A percentile compares a stretch with the other conserved stretches of the same genome.
Evolutionary conservation across 2,113 vertebrate species (phyloP).

Genomic region (Globicephala melas): DNA sequence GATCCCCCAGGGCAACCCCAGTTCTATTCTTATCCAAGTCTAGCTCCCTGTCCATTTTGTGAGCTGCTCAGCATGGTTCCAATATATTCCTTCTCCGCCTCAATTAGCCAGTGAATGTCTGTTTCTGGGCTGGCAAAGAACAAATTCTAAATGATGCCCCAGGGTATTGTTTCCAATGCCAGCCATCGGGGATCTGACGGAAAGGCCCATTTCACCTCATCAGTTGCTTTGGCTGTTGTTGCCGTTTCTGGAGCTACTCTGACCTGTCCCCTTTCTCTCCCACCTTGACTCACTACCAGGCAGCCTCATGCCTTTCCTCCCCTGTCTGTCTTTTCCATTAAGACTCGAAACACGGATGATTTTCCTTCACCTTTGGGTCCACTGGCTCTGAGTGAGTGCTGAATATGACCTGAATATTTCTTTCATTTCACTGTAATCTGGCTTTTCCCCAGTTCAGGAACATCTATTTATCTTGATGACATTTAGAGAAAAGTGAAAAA

Average conservation of each 20-base stretch:
- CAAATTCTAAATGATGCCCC: not conserved
- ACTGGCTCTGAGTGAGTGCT: not conserved
- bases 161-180: not conserved
- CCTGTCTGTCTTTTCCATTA: not conserved
- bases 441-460: not conserved
- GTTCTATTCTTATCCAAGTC: not conserved
- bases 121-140: not conserved
- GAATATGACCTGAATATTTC: not conserved
- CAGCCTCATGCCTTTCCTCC: not conserved
- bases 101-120: not conserved
- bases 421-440: not conserved
- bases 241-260: not conserved
- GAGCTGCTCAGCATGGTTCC: not conserved
- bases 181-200: fast-evolving
- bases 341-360: fast-evolving
- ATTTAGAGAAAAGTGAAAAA: not conserved
- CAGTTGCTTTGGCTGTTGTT: not conserved
- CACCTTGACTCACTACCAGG: no score
- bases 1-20: not conserved
- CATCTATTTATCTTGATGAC: not conserved
- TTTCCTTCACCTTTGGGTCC: not conserved
- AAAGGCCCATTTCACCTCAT: not conserved
- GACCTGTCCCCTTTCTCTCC: not conserved
- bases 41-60: not conserved
- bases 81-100: not conserved